A percentile compares a stretch with the other conserved stretches of the same genome.
These are phyloP conservation scores for Chloroceryle inda DNA, from an alignment of 2,797 vertebrate genomes.

Conservation along the genomic window DNA sequence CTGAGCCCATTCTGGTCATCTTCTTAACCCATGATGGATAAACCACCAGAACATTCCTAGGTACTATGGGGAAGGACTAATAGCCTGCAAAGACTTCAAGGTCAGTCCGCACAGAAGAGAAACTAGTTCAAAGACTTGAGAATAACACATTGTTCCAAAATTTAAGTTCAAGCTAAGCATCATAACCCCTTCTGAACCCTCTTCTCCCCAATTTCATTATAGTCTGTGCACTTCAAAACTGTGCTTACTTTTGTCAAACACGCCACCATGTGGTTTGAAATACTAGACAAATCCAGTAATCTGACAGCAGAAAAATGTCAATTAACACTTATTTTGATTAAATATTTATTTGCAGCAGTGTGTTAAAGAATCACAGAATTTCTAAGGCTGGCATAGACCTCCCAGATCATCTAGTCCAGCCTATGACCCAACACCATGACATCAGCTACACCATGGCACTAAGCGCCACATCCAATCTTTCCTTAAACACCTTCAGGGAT, in stretches of 20 bases:
- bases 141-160: background rate
- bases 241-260: background rate
- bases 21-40: background rate
- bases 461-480: too few relatives aligned
- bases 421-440: too few relatives aligned
- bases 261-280: constrained; percentile 38
- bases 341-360: background rate
- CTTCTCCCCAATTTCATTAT: fast-evolving
- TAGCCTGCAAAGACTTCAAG: background rate
- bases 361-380: background rate
- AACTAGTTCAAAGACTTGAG: background rate
- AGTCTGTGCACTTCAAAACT: background rate
- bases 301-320: background rate
- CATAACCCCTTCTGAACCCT: background rate
- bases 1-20: background rate
- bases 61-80: background rate
- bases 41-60: background rate
- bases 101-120: background rate
- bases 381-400: too few relatives aligned
- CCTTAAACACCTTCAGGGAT: too few relatives aligned
- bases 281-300: background rate
- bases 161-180: background rate
- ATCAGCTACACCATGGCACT: too few relatives aligned
- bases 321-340: background rate
- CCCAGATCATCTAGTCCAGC: too few relatives aligned